These are phyloP conservation scores for Ctenodactylus gundi DNA, from an alignment of 2,113 vertebrate species.

Conservation along the genomic window DNA sequence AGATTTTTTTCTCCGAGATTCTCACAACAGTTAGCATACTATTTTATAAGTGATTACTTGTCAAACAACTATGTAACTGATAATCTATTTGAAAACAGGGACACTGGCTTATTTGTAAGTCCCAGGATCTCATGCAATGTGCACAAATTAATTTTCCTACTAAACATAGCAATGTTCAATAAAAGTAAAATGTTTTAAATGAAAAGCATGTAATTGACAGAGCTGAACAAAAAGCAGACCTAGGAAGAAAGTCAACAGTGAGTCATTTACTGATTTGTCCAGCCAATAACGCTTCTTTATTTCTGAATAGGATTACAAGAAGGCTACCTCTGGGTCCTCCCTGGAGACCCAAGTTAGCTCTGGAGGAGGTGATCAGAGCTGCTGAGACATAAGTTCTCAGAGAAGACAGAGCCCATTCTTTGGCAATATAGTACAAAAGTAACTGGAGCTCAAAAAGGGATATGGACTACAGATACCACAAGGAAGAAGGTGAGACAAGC, in stretches of 20 bases:
- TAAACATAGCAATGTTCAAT: background rate
- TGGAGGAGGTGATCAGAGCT: background rate
- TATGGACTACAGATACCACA: background rate
- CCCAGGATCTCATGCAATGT: background rate
- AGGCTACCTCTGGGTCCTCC: background rate
- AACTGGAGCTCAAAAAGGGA: background rate
- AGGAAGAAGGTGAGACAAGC: background rate
- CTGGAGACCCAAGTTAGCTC: background rate
- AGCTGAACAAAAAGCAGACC: constrained; percentile 17
- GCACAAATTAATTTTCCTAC: constrained; percentile 4
- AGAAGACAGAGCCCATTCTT: background rate
- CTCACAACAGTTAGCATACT: background rate
- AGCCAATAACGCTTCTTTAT: background rate
- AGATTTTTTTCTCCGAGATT: background rate
- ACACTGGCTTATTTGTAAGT: background rate
- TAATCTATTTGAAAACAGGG: background rate
- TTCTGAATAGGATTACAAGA: background rate
- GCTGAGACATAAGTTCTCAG: background rate
- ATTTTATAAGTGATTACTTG: background rate
- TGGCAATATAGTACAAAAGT: background rate
- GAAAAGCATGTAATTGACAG: constrained; percentile 25
- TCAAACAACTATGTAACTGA: background rate
- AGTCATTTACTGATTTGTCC: background rate
- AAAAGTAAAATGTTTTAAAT: constrained; percentile 26
- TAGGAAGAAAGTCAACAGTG: background rate